Evolutionary conservation across 2,888 invertebrate species (phyloP).

Genomic region (Hymenopus coronatus): DNA sequence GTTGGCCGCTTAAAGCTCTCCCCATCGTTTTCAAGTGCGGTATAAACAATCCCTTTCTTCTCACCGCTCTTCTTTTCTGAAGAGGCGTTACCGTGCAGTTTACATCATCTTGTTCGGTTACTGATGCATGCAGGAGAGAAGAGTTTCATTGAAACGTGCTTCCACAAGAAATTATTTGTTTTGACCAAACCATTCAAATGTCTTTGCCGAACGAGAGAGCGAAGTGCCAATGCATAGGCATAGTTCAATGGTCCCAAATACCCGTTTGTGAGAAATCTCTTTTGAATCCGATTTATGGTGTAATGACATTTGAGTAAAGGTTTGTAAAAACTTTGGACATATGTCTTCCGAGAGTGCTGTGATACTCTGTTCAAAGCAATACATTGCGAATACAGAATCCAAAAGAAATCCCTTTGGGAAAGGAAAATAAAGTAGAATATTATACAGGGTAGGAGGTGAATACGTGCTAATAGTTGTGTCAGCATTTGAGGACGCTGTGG

Average conservation of each 20-base stretch:
- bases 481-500: too few species aligned
- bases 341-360: too few species aligned
- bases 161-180: not conserved
- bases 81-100: not conserved
- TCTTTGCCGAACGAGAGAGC: not conserved
- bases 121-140: not conserved
- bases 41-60: not conserved
- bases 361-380: too few species aligned
- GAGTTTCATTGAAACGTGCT: not conserved
- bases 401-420: too few species aligned
- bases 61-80: not conserved
- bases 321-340: too few species aligned
- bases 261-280: not conserved
- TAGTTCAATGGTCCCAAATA: not conserved
- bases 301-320: too few species aligned
- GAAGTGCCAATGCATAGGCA: not conserved
- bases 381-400: too few species aligned
- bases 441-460: too few species aligned
- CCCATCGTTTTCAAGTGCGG: not conserved
- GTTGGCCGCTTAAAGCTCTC: not conserved
- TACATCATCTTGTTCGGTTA: not conserved
- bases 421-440: too few species aligned
- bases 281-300: not conserved
- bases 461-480: too few species aligned
- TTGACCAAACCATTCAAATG: not conserved